Evolutionary conservation across 1,140 invertebrate genomes (phyloP).

Genomic region (Belonocnema kinseyi): DNA sequence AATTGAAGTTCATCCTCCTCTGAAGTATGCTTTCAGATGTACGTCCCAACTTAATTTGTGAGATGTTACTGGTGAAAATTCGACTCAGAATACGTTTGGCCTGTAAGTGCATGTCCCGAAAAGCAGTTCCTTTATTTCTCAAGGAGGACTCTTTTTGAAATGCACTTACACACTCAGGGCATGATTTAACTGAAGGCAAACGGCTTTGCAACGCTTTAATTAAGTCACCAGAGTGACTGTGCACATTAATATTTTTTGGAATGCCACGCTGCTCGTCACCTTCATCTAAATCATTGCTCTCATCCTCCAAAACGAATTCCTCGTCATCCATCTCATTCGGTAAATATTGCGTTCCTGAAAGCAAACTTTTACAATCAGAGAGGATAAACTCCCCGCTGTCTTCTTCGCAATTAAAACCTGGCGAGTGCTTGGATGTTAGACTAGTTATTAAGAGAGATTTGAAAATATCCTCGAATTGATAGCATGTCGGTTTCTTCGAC

Average conservation of each 20-base stretch:
- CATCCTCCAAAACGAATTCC: neutral
- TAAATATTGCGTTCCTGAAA: neutral
- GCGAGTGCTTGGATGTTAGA: neutral
- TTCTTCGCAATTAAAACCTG: neutral
- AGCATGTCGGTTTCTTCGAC: neutral
- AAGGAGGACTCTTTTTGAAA: neutral
- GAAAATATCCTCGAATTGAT: neutral
- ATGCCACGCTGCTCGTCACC: neutral
- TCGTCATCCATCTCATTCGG: neutral
- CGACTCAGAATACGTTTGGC: too few relatives aligned
- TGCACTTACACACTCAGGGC: neutral
- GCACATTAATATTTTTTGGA: neutral
- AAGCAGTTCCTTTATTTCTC: neutral
- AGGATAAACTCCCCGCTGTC: neutral
- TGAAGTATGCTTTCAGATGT: too few relatives aligned
- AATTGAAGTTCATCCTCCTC: too few relatives aligned
- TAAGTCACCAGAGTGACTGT: neutral
- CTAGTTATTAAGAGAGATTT: neutral
- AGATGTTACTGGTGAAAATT: too few relatives aligned
- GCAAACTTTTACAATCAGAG: neutral
- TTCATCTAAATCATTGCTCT: neutral
- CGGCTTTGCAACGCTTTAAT: neutral
- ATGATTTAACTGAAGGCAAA: neutral
- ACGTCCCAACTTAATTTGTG: too few relatives aligned
- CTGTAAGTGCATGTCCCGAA: neutral